Percentiles rank a stretch among this genome's conserved stretches.
Conservation (phyloP, 2,113 vertebrate species). For the Lagopus leucura region DNA sequence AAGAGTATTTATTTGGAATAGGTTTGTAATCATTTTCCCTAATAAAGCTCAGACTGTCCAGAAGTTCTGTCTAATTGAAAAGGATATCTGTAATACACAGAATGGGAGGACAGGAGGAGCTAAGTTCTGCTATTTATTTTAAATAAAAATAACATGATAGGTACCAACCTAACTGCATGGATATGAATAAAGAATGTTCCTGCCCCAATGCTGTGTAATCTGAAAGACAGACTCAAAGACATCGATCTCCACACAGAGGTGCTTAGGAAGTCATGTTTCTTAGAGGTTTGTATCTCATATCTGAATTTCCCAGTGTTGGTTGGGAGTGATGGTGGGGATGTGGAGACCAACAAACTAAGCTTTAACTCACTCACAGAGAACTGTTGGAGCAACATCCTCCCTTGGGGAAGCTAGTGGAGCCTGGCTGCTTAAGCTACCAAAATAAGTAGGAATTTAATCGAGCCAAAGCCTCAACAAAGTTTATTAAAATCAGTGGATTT, state of each 20-base stretch:
- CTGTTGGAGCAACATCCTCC: background rate
- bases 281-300: background rate
- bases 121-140: background rate
- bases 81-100: background rate
- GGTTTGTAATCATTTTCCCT: background rate
- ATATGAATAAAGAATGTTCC: background rate
- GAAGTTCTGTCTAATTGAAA: background rate
- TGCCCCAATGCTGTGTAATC: background rate
- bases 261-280: background rate
- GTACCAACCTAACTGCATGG: background rate
- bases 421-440: background rate
- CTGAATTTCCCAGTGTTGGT: background rate
- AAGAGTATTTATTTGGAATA: background rate
- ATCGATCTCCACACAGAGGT: background rate
- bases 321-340: background rate
- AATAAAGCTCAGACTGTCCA: background rate
- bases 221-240: background rate
- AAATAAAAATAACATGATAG: background rate
- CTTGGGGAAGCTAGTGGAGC: background rate
- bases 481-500: background rate
- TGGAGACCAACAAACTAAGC: background rate
- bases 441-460: background rate
- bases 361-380: background rate
- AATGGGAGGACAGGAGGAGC: background rate
- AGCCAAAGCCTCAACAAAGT: background rate